phyloP scores from a whole-genome alignment of 2,113 vertebrate species.

The western clawed frog (Xenopus tropicalis) region DNA sequence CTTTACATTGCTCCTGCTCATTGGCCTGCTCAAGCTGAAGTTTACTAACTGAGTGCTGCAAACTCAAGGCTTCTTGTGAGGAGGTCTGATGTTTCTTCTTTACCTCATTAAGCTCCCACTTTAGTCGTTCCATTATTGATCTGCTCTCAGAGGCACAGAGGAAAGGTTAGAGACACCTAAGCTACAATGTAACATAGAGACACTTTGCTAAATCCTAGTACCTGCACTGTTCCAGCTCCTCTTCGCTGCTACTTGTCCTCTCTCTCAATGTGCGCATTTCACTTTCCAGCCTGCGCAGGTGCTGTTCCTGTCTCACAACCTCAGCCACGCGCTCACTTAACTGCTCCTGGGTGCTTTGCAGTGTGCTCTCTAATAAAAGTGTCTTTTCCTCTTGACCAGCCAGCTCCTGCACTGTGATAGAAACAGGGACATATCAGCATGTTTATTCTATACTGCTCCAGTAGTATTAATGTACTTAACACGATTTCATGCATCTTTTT shows the following conservation, averaged over 20 bases:
- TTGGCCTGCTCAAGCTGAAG: conserved; percentile 49
- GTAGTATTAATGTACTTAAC: too few relatives aligned
- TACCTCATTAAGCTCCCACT: conserved; percentile 49
- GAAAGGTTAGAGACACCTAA: not conserved
- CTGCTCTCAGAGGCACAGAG: conserved; percentile 45
- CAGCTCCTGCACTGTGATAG: conserved; percentile 54
- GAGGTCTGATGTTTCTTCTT: conserved; percentile 51
- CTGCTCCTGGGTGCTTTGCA: conserved; percentile 48
- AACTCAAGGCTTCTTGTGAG: conserved; percentile 48
- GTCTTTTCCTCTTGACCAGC: conserved; percentile 56
- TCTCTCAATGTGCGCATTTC: conserved; percentile 47
- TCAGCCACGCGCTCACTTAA: conserved; percentile 40
- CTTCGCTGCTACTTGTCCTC: conserved; percentile 8
- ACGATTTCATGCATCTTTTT: too few relatives aligned
- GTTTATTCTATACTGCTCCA: too few relatives aligned
- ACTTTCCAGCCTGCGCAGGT: conserved; percentile 43
- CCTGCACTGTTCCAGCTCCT: conserved; percentile 54
- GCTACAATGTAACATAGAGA: not conserved
- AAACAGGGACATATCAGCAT: not conserved
- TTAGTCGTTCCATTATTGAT: conserved; percentile 47
- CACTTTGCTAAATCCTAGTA: conserved; percentile 17
- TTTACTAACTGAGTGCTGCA: conserved; percentile 48
- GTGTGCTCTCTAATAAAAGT: conserved; percentile 43
- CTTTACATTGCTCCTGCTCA: conserved; percentile 46
- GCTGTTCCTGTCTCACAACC: conserved; percentile 47